Base-by-base conservation (phyloP, 2,113 vertebrate species). In the Zeus faber region DNA sequence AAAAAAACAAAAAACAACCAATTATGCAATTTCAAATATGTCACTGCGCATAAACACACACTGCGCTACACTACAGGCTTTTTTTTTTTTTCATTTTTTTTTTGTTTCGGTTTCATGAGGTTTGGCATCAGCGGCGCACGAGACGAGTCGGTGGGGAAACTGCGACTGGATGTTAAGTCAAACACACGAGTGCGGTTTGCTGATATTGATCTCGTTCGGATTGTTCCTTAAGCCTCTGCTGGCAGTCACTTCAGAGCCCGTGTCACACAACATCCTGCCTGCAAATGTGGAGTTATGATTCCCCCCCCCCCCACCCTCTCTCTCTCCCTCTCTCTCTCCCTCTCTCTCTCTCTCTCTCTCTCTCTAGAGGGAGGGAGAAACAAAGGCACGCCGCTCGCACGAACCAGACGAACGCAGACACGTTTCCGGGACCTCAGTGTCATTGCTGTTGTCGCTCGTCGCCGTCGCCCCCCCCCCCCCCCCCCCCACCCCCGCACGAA, bases 261-360 rank as follows among this genome's bases (percentile, higher is more conserved):
- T 76, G 65, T 82, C 76, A 62, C 71, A 76, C 72, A 71, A 88
- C 86, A 86, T 81, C 86, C 84, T 88, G 87, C 73, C 86, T 86
- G 85, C 89, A n/a, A n/a, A n/a, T n/a, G n/a, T n/a, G n/a, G n/a
- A n/a, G n/a, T n/a, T n/a, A n/a, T n/a, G n/a, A n/a, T n/a, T n/a
- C n/a, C n/a, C n/a, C n/a, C n/a, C n/a, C n/a, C n/a, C n/a, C n/a
- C n/a, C n/a, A n/a, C n/a, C n/a, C n/a, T n/a, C n/a, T n/a, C n/a
- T n/a, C n/a, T n/a, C n/a, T n/a, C n/a, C n/a, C n/a, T n/a, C n/a
- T n/a, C n/a, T n/a, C n/a, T n/a, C n/a, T n/a, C n/a, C n/a, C n/a
- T n/a, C n/a, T n/a, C n/a, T n/a, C n/a, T n/a, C n/a, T n/a, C n/a
- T n/a, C n/a, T n/a, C n/a, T n/a, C n/a, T n/a, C n/a, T n/a, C n/a